A percentile compares a stretch with the other conserved stretches of the same genome.
phyloP scores from a whole-genome alignment of 2,888 invertebrate species.

The Nomada ferruginata region DNA sequence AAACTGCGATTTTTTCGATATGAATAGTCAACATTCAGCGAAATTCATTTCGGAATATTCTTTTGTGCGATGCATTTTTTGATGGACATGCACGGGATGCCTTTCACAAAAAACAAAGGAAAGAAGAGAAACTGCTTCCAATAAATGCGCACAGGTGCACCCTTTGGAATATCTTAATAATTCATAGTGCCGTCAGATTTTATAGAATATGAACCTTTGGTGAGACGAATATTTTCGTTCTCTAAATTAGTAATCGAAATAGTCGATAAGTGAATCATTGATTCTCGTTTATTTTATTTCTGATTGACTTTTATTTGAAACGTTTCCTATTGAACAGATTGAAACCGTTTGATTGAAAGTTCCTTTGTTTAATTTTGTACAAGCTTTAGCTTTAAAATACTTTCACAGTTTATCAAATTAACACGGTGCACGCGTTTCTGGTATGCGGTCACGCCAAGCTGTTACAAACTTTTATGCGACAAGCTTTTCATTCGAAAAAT shows the following conservation, averaged over 20 bases:
- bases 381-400: slow-evolving; percentile 17
- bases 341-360: not conserved
- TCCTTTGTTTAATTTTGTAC: slow-evolving; percentile 21
- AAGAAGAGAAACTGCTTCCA: too few species aligned
- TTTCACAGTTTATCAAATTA: slow-evolving; percentile 12
- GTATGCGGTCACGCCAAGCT: slow-evolving; percentile 12
- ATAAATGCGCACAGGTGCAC: too few species aligned
- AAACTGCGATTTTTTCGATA: too few species aligned
- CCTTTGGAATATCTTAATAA: too few species aligned
- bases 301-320: not conserved
- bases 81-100: too few species aligned
- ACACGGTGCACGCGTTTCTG: slow-evolving; percentile 2
- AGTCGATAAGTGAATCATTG: not conserved
- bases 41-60: too few species aligned
- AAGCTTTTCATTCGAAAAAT: slow-evolving; percentile 22
- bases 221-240: not conserved
- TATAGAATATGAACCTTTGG: too few species aligned
- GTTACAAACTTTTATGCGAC: slow-evolving; percentile 21
- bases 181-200: not conserved
- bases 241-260: not conserved
- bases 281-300: not conserved
- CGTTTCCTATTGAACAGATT: not conserved
- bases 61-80: too few species aligned
- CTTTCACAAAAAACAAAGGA: too few species aligned
- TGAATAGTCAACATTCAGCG: too few species aligned